Percentiles rank a stretch among this genome's conserved stretches.
Conservation (phyloP, 2,797 vertebrate species). For the Champsocephalus gunnari region DNA sequence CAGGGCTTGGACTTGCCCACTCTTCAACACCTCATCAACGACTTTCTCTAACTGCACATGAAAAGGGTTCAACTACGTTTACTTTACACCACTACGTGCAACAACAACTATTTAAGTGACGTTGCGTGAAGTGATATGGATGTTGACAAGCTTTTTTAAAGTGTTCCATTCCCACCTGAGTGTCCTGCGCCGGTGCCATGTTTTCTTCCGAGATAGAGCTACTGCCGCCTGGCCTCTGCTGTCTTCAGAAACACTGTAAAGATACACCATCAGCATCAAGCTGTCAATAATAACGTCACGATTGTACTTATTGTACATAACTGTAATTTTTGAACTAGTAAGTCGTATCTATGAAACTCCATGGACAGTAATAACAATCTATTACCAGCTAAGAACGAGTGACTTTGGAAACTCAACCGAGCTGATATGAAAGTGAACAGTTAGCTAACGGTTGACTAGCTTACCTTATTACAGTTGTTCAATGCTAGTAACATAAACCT, state of each 20-base stretch:
- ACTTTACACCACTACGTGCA: neutral
- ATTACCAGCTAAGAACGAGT: neutral
- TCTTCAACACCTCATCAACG: conserved; percentile 87
- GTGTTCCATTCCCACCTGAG: conserved; percentile 63
- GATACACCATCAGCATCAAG: neutral
- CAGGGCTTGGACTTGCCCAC: conserved; percentile 82
- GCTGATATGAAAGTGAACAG: neutral
- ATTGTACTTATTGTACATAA: neutral
- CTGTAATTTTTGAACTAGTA: neutral
- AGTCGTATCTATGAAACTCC: too few relatives aligned
- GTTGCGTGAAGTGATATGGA: neutral
- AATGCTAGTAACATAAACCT: neutral
- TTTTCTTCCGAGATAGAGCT: neutral
- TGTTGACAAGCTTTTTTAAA: neutral
- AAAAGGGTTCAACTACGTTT: neutral
- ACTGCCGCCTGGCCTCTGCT: neutral
- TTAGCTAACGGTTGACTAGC: neutral
- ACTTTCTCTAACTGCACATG: conserved; percentile 87
- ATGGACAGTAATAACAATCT: too few relatives aligned
- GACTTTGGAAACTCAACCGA: neutral
- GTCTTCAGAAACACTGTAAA: conserved; percentile 16
- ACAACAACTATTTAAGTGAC: neutral
- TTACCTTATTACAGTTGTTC: neutral
- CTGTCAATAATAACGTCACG: neutral
- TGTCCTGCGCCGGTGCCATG: conserved; percentile 65